phyloP scores from a whole-genome alignment of 1,140 invertebrate genomes.

The Xylocopa sonorina region DNA sequence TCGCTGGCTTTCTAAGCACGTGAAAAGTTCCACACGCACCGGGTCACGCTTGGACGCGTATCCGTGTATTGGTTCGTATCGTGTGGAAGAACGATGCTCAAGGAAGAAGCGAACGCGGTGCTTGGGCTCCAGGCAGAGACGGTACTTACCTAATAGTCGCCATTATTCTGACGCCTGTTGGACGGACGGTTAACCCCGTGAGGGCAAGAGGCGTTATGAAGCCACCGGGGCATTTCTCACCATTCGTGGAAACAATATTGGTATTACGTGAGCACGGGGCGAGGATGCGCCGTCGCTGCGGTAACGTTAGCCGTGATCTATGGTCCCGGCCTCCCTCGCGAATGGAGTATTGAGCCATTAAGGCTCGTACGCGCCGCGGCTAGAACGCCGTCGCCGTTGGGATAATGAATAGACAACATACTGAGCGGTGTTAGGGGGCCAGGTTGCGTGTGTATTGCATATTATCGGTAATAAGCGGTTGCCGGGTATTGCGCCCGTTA shows the following conservation, averaged over 20 bases:
- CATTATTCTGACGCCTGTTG: slow-evolving; percentile 63
- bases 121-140: slow-evolving; percentile 35
- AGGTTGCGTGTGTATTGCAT: slow-evolving; percentile 40
- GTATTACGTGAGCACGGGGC: slow-evolving; percentile 46
- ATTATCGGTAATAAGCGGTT: slow-evolving; percentile 54
- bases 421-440: slow-evolving; percentile 26
- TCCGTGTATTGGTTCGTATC: no score
- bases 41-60: not conserved
- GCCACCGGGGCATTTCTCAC: slow-evolving; percentile 63
- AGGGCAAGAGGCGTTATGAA: slow-evolving; percentile 42
- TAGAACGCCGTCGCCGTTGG: slow-evolving; percentile 35
- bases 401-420: slow-evolving; percentile 60
- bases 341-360: slow-evolving; percentile 64
- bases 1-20: no score
- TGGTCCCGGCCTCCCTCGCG: slow-evolving; percentile 14
- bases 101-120: slow-evolving; percentile 20
- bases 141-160: slow-evolving; percentile 66
- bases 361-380: slow-evolving; percentile 33
- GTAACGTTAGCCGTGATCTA: slow-evolving; percentile 56
- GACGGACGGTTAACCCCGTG: slow-evolving; percentile 62
- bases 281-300: slow-evolving; percentile 27
- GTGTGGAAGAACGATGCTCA: slow-evolving; percentile 11
- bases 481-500: slow-evolving; percentile 30
- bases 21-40: not conserved
- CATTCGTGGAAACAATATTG: slow-evolving; percentile 67